These are phyloP conservation scores for Falcunculus frontatus DNA, from an alignment of 2,113 vertebrate species.

Conservation along the genomic window DNA sequence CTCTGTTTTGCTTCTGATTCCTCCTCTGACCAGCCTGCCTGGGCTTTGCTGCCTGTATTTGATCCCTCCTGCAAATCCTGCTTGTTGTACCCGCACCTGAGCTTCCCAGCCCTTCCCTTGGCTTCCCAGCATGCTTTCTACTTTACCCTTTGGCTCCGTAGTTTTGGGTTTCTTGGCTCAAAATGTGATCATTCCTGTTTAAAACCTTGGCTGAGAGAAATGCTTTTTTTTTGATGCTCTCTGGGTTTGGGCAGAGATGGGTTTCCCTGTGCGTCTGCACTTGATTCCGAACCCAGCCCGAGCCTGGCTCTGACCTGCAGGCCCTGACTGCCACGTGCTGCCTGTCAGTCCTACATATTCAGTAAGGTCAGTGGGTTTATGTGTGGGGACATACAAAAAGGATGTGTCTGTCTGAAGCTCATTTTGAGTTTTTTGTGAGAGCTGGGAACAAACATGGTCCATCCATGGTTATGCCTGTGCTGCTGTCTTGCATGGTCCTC, in stretches of 20 bases:
- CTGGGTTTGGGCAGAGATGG: not conserved
- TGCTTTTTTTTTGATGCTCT: not conserved
- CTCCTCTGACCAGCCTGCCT: not conserved
- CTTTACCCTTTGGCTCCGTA: not conserved
- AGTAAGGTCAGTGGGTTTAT: not conserved
- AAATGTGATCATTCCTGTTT: not conserved
- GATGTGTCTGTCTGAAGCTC: not conserved
- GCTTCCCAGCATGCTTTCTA: not conserved
- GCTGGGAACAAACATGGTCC: not conserved
- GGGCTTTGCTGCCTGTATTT: not conserved
- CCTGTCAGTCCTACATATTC: not conserved
- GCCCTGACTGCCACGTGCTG: rapidly evolving
- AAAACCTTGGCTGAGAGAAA: not conserved
- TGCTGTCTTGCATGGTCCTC: not conserved
- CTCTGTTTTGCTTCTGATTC: not conserved
- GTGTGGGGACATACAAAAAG: not conserved
- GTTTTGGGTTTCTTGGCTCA: not conserved
- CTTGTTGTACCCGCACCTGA: not conserved
- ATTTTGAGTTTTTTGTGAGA: not conserved
- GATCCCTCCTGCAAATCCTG: not conserved
- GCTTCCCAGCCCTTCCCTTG: not conserved
- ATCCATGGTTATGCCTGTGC: not conserved
- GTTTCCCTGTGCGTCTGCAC: not conserved
- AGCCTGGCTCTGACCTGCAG: not conserved
- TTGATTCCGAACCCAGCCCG: not conserved